Conservation (phyloP, 2,888 invertebrate species). For the Macaria notata region DNA sequence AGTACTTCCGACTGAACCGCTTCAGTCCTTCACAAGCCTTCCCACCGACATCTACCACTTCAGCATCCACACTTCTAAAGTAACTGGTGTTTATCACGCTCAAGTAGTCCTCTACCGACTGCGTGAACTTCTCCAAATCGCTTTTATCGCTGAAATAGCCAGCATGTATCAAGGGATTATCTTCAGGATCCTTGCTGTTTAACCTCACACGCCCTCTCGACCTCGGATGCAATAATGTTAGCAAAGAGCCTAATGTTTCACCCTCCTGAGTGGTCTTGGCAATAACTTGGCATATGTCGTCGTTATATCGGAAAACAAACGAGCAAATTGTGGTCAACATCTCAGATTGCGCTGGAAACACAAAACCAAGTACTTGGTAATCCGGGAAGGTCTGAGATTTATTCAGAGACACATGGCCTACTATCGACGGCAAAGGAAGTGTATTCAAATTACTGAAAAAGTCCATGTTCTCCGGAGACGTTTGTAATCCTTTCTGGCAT, state of each 20-base stretch:
- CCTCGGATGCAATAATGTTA: constrained; percentile 43
- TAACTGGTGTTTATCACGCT: constrained; percentile 40
- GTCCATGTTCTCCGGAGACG: too few relatives aligned
- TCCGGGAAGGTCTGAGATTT: constrained; percentile 45
- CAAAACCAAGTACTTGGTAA: constrained; percentile 44
- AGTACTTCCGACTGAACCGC: constrained; percentile 45
- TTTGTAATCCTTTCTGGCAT: too few relatives aligned
- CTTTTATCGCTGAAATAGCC: constrained; percentile 37
- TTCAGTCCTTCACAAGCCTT: constrained; percentile 38
- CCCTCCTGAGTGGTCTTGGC: too few relatives aligned
- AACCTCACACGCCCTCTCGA: constrained; percentile 48
- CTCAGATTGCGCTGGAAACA: constrained; percentile 24
- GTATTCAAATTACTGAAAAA: constrained; percentile 18
- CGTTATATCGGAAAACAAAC: too few relatives aligned
- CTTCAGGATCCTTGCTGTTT: constrained; percentile 37
- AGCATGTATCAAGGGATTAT: constrained; percentile 38
- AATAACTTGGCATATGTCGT: too few relatives aligned
- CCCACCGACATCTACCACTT: constrained; percentile 32
- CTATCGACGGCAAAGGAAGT: constrained; percentile 35
- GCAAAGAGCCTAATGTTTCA: too few relatives aligned
- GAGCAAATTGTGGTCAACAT: too few relatives aligned
- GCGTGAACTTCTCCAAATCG: constrained; percentile 42
- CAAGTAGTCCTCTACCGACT: constrained; percentile 37
- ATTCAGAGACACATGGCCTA: constrained; percentile 46
- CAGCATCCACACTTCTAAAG: constrained; percentile 39